A percentile compares a stretch with the other conserved stretches of the same genome.
phyloP scores from a whole-genome alignment of 2,113 vertebrate genomes.

The Poicephalus gulielmi region DNA sequence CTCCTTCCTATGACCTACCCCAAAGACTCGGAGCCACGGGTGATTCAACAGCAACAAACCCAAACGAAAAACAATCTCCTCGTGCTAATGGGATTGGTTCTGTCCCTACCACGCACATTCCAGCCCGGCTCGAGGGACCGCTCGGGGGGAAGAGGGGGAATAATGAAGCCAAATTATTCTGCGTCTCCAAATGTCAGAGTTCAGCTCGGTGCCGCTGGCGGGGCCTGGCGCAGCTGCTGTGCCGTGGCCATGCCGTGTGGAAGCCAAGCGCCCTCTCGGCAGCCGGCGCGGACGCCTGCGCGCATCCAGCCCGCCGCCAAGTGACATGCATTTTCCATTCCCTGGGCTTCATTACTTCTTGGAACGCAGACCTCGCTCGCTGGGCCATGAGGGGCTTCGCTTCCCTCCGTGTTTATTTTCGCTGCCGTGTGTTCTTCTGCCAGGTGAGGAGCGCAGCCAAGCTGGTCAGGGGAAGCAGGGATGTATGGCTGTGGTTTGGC shows the following conservation, averaged over 20 bases:
- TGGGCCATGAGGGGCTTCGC: background rate
- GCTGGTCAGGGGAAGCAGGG: background rate
- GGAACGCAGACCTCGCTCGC: background rate
- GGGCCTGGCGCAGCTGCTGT: constrained; percentile 40
- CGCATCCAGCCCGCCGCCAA: background rate
- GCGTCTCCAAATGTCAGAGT: constrained; percentile 28
- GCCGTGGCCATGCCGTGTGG: background rate
- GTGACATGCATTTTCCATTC: constrained; percentile 13
- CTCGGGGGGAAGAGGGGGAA: background rate
- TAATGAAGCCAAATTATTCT: constrained; percentile 41
- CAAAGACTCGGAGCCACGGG: background rate
- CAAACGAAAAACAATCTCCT: constrained; percentile 62
- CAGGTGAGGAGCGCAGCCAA: constrained; percentile 44
- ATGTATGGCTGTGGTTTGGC: background rate
- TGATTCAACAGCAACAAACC: constrained; percentile 1
- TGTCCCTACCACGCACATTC: constrained; percentile 69
- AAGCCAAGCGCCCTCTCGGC: background rate
- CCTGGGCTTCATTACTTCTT: constrained; percentile 5
- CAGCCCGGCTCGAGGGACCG: constrained; percentile 52
- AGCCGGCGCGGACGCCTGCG: background rate
- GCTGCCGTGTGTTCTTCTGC: constrained; percentile 38
- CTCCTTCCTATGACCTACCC: background rate
- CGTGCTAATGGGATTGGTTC: constrained; percentile 66
- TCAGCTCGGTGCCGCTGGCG: constrained; percentile 7
- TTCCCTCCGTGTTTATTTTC: background rate